Evolutionary conservation across 2,113 vertebrate genomes (phyloP).

Genomic region (Cavia aperea): DNA sequence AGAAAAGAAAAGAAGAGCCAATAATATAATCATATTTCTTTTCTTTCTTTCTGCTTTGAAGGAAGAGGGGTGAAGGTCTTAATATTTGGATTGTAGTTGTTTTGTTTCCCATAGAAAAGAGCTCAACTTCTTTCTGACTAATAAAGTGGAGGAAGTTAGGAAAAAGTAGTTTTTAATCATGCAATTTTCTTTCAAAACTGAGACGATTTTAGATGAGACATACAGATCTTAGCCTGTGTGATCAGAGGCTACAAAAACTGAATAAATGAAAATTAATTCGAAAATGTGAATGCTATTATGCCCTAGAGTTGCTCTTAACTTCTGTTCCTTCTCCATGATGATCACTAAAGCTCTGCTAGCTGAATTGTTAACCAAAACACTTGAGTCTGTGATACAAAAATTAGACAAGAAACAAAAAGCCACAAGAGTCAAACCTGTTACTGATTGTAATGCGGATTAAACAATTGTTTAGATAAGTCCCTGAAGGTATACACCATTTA

Average conservation of each 20-base stretch:
- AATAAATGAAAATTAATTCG: neutral
- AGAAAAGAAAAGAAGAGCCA: neutral
- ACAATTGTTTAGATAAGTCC: conserved; percentile 14
- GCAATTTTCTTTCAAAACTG: neutral
- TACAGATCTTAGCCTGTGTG: neutral
- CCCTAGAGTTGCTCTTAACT: neutral
- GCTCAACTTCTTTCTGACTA: neutral
- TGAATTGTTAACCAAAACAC: neutral
- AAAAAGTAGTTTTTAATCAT: neutral
- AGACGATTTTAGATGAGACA: neutral
- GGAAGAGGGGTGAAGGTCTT: neutral
- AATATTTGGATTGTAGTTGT: neutral
- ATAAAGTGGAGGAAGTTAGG: neutral
- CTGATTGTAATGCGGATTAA: neutral
- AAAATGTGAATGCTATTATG: neutral
- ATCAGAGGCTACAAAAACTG: neutral
- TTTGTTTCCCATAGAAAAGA: neutral
- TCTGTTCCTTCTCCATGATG: neutral
- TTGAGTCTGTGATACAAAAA: neutral
- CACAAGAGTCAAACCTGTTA: neutral
- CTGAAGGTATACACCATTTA: neutral
- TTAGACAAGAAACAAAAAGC: neutral
- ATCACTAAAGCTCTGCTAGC: neutral
- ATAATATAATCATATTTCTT: conserved; percentile 16
- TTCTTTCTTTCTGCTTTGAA: conserved; percentile 15